A percentile compares a stretch with the other conserved stretches of the same genome.
Conservation (phyloP, 2,113 vertebrate genomes). For the Corythornis cristatus region DNA sequence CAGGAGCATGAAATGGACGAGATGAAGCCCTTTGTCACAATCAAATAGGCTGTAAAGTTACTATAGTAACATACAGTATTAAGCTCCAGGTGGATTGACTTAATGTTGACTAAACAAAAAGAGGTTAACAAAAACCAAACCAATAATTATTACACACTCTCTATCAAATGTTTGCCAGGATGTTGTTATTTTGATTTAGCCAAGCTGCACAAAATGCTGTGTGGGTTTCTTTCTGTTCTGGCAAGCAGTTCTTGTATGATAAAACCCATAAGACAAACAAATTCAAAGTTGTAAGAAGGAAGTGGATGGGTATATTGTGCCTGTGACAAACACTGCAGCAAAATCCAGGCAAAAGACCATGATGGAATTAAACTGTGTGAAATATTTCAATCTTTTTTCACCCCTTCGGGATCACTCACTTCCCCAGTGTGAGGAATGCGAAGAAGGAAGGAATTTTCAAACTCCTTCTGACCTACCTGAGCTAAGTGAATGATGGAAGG, state of each 20-base stretch:
- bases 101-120: slow-evolving; percentile 81
- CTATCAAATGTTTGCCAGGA: slow-evolving; percentile 69
- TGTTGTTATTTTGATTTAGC: slow-evolving; percentile 64
- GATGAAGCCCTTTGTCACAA: slow-evolving; percentile 89
- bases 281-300: neutral
- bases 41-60: slow-evolving; percentile 88
- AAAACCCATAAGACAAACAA: neutral
- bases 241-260: neutral
- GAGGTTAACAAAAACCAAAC: slow-evolving; percentile 80
- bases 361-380: neutral
- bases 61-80: slow-evolving; percentile 89
- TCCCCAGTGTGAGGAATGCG: neutral
- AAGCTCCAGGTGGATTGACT: slow-evolving; percentile 87
- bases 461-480: neutral
- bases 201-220: neutral
- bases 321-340: neutral
- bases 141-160: slow-evolving; percentile 73
- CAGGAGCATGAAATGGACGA: slow-evolving; percentile 85
- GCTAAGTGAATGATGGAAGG: neutral
- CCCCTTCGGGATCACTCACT: neutral
- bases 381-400: neutral
- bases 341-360: slow-evolving; percentile 5
- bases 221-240: neutral
- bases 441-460: neutral
- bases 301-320: neutral